Evolutionary conservation across 1,140 invertebrate genomes (phyloP).

Genomic region (Stenopsyche tienmushanensis): DNA sequence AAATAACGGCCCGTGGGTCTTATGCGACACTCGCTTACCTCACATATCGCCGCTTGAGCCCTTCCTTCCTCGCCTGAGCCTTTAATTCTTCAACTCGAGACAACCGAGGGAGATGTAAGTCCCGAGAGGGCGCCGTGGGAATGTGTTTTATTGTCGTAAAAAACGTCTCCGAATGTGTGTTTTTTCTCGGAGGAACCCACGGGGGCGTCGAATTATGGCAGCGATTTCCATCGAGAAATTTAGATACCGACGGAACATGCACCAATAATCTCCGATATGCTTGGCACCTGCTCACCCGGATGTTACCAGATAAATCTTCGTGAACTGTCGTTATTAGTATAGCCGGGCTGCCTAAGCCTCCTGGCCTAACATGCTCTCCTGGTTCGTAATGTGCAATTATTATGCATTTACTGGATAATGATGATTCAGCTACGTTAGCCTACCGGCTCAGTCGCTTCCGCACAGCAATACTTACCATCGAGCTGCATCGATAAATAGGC

Average conservation of each 20-base stretch:
- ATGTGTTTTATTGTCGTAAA: neutral
- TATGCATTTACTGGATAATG: slow-evolving; percentile 32
- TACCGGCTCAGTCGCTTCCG: slow-evolving; percentile 3
- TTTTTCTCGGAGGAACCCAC: neutral
- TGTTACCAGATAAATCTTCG: slow-evolving; percentile 18
- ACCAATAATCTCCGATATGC: neutral
- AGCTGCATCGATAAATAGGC: too few species aligned
- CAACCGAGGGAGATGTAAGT: too few species aligned
- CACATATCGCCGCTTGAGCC: neutral
- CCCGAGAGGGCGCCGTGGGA: too few species aligned
- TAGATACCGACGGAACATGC: neutral
- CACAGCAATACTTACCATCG: too few species aligned
- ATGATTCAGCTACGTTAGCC: slow-evolving; percentile 23
- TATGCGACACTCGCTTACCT: neutral
- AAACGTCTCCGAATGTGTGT: neutral
- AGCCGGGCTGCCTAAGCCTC: slow-evolving; percentile 1
- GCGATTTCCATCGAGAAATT: too few species aligned
- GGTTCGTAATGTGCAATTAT: slow-evolving; percentile 32
- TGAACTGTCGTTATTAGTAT: slow-evolving; percentile 18
- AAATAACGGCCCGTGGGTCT: slow-evolving; percentile 39
- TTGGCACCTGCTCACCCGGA: slow-evolving; percentile 26
- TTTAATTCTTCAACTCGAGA: slow-evolving; percentile 2
- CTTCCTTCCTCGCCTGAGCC: neutral
- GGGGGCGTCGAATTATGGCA: neutral
- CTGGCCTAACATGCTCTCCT: slow-evolving; percentile 16